These are phyloP conservation scores for Phaenicophaeus curvirostris DNA, from an alignment of 2,797 vertebrate genomes.

Conservation along the genomic window DNA sequence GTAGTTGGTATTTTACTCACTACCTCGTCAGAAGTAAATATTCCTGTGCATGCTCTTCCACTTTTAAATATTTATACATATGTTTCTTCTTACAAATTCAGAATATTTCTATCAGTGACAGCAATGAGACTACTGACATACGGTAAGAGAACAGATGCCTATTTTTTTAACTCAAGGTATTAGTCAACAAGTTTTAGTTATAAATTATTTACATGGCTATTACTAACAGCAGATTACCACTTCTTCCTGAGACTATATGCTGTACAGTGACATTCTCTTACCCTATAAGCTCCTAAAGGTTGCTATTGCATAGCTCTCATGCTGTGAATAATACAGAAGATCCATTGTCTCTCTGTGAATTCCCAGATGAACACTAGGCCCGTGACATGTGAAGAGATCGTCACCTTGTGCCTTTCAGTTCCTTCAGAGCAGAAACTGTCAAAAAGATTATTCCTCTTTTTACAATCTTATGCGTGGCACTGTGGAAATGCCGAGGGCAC, in stretches of 20 bases:
- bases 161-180: neutral
- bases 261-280: neutral
- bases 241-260: neutral
- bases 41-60: neutral
- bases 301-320: neutral
- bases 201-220: neutral
- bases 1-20: neutral
- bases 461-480: neutral
- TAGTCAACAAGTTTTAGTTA: neutral
- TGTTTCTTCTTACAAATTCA: neutral
- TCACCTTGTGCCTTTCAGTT: neutral
- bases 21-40: conserved; percentile 25
- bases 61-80: conserved; percentile 12
- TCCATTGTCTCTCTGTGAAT: neutral
- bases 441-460: neutral
- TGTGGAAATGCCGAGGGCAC: neutral
- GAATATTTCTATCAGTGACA: neutral
- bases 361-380: neutral
- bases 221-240: neutral
- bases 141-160: neutral
- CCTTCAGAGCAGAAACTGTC: neutral
- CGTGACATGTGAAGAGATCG: neutral
- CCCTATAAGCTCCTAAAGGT: neutral
- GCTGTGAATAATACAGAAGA: neutral
- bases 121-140: neutral